phyloP scores from a whole-genome alignment of 2,888 invertebrate genomes.

The Beris morrisii region DNA sequence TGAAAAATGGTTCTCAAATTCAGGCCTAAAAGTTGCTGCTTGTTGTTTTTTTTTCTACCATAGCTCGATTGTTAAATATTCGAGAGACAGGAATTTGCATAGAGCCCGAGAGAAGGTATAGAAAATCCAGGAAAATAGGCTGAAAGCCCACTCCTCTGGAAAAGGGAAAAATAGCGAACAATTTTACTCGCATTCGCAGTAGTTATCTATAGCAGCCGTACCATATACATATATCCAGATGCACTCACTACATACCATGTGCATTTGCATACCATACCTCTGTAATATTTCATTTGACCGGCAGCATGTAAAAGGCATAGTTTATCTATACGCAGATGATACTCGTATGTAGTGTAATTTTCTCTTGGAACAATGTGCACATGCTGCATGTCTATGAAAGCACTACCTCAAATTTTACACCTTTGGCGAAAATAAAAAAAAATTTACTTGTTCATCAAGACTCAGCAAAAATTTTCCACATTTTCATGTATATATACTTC shows the following conservation, averaged over 20 bases:
- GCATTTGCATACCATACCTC: not conserved
- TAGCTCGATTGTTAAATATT: slow-evolving; percentile 37
- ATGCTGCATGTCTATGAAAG: slow-evolving; percentile 1
- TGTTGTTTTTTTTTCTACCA: slow-evolving; percentile 6
- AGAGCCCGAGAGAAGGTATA: slow-evolving; percentile 8
- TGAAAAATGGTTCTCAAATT: slow-evolving; percentile 36
- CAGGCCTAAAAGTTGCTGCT: slow-evolving; percentile 34
- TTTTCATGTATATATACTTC: slow-evolving; percentile 1
- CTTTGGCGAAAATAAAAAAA: not conserved
- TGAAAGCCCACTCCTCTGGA: slow-evolving; percentile 4
- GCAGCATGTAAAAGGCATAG: slow-evolving; percentile 7
- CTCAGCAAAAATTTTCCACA: slow-evolving; percentile 13
- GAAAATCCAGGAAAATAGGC: too few relatives aligned
- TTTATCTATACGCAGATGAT: slow-evolving; percentile 9
- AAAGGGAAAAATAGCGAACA: slow-evolving; percentile 4
- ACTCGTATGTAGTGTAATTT: slow-evolving; percentile 1
- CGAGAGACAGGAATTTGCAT: slow-evolving; percentile 38
- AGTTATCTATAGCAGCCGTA: too few relatives aligned
- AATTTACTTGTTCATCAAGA: slow-evolving; percentile 1
- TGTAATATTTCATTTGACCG: not conserved
- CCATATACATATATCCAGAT: too few relatives aligned
- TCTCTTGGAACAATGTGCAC: not conserved
- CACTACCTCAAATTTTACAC: slow-evolving; percentile 11
- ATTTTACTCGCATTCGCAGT: not conserved
- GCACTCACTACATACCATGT: too few relatives aligned